Conservation (phyloP, 2,113 vertebrate species). For the Charadrius vociferus region DNA sequence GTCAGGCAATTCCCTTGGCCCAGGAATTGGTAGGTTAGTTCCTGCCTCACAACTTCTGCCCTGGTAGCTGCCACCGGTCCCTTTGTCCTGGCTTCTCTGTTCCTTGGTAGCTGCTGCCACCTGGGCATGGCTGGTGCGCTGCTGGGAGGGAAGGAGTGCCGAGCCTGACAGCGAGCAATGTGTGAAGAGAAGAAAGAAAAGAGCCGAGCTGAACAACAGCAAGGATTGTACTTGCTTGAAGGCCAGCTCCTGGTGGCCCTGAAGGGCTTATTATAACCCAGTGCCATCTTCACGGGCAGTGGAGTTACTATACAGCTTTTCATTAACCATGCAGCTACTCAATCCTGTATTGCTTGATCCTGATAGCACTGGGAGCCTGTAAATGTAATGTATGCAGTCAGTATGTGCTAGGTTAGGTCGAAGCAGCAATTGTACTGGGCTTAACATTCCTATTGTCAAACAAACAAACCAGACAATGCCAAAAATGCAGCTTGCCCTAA, state of each 20-base stretch:
- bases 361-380: not conserved
- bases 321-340: not conserved
- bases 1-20: not conserved
- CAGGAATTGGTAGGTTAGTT: not conserved
- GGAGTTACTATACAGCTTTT: not conserved
- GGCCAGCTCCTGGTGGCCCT: not conserved
- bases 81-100: not conserved
- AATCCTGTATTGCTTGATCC: not conserved
- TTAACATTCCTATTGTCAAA: not conserved
- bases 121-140: not conserved
- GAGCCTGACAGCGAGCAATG: not conserved
- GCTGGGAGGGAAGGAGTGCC: not conserved
- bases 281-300: not conserved
- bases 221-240: not conserved
- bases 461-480: not conserved
- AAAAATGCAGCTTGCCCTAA: not conserved
- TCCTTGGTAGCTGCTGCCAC: not conserved
- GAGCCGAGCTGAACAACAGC: not conserved
- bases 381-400: not conserved
- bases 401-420: not conserved
- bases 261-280: not conserved
- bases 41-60: not conserved
- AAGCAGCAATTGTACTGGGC: not conserved
- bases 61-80: accelerated
- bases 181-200: not conserved